Percentiles rank a stretch among this genome's conserved stretches.
These are phyloP conservation scores for Mythimna ferrago DNA, from an alignment of 2,888 invertebrate genomes.

Conservation along the genomic window DNA sequence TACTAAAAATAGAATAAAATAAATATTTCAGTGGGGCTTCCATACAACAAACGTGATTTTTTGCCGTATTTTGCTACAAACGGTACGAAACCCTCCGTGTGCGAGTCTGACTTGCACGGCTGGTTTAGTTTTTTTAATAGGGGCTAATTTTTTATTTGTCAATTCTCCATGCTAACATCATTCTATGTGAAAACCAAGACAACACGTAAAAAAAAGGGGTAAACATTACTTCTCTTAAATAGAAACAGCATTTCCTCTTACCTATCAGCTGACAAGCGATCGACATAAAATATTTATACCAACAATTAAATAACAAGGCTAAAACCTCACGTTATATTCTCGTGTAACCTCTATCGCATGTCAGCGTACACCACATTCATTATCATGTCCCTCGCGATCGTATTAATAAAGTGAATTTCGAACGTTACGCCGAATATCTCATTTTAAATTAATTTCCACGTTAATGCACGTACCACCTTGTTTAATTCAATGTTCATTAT, in stretches of 20 bases:
- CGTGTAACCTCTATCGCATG: constrained; percentile 13
- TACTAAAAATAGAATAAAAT: too few species aligned
- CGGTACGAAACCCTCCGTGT: too few species aligned
- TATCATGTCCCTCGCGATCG: constrained; percentile 31
- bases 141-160: too few species aligned
- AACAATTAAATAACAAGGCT: neutral
- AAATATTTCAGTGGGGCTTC: too few species aligned
- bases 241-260: neutral
- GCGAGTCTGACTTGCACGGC: too few species aligned
- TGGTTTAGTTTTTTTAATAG: too few species aligned
- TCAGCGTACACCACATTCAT: constrained; percentile 22
- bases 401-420: constrained; percentile 48
- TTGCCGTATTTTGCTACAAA: too few species aligned
- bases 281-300: neutral
- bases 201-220: neutral
- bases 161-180: too few species aligned
- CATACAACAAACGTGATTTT: too few species aligned
- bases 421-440: constrained; percentile 32
- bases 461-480: constrained; percentile 9
- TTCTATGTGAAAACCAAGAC: too few species aligned
- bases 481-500: constrained; percentile 12
- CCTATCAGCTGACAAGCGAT: too few species aligned
- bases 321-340: neutral
- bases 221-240: neutral
- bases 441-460: constrained; percentile 44